Percentiles rank a stretch among this genome's conserved stretches.
Evolutionary conservation across 2,113 vertebrate species (phyloP).

Genomic region (Morone saxatilis): DNA sequence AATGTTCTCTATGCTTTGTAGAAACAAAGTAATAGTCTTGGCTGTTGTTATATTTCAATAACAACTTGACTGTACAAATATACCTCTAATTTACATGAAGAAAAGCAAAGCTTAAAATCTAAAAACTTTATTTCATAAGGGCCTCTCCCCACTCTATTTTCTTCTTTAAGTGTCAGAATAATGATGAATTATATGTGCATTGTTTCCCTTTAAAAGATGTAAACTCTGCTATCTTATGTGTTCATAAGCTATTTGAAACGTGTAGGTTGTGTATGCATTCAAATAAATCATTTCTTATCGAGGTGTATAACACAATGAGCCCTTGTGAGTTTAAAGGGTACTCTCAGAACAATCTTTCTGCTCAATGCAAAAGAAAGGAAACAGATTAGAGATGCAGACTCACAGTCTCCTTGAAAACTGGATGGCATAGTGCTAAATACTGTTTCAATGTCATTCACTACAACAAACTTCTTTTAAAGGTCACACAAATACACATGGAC

Average conservation of each 20-base stretch:
- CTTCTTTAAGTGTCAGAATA: constrained; percentile 58
- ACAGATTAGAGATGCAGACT: constrained; percentile 29
- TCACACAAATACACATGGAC: constrained; percentile 1
- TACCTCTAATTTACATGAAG: constrained; percentile 1
- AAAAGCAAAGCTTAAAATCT: not conserved
- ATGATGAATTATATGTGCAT: constrained; percentile 74
- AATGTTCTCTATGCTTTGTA: constrained; percentile 7
- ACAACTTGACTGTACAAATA: not conserved
- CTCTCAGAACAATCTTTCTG: constrained; percentile 38
- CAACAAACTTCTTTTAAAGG: not conserved
- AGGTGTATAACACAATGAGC: constrained; percentile 55
- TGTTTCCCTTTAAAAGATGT: constrained; percentile 63
- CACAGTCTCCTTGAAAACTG: not conserved
- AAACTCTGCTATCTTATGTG: constrained; percentile 78
- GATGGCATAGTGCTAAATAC: constrained; percentile 4
- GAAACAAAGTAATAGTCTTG: constrained; percentile 3
- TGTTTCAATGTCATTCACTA: not conserved
- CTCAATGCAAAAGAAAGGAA: constrained; percentile 21
- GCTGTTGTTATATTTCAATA: constrained; percentile 7
- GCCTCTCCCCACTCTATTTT: constrained; percentile 19
- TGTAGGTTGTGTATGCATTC: constrained; percentile 68
- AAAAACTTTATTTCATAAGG: not conserved
- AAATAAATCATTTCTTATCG: constrained; percentile 85
- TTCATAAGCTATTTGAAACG: constrained; percentile 69
- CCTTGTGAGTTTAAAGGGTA: constrained; percentile 49